phyloP scores from a whole-genome alignment of 2,888 invertebrate genomes.

The Hydroisotoma schaefferi region DNA sequence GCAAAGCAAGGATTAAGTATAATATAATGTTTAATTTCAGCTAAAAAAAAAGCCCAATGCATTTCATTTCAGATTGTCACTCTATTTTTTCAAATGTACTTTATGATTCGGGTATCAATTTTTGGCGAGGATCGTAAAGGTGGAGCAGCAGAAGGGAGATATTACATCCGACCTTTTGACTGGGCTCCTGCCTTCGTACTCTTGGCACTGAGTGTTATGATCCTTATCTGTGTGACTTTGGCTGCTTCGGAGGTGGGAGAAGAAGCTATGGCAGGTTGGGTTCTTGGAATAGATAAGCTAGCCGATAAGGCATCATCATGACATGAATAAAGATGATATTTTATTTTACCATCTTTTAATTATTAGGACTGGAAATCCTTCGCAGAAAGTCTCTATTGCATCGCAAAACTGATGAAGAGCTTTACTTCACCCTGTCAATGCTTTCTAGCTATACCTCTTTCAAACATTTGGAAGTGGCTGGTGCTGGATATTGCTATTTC shows the following conservation, averaged over 20 bases:
- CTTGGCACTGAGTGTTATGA: constrained; percentile 4
- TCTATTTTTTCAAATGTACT: constrained; percentile 19
- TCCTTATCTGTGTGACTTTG: constrained; percentile 11
- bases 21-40: constrained; percentile 10
- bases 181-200: constrained; percentile 17
- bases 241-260: constrained; percentile 34
- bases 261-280: constrained; percentile 33
- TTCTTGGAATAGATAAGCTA: no score
- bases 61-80: no score
- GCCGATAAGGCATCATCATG: no score
- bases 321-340: no score
- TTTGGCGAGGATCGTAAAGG: background rate
- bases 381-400: constrained; percentile 38
- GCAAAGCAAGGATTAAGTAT: no score
- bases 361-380: constrained; percentile 33
- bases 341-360: no score
- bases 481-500: constrained; percentile 32
- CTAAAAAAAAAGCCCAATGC: no score
- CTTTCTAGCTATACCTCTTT: constrained; percentile 29
- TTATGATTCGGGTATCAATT: constrained; percentile 11
- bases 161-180: constrained; percentile 22
- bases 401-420: constrained; percentile 32
- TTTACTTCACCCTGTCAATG: constrained; percentile 35
- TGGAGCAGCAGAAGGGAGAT: background rate
- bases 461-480: constrained; percentile 21